These are phyloP conservation scores for Oriolus oriolus DNA, from an alignment of 2,113 vertebrate species.

Conservation along the genomic window DNA sequence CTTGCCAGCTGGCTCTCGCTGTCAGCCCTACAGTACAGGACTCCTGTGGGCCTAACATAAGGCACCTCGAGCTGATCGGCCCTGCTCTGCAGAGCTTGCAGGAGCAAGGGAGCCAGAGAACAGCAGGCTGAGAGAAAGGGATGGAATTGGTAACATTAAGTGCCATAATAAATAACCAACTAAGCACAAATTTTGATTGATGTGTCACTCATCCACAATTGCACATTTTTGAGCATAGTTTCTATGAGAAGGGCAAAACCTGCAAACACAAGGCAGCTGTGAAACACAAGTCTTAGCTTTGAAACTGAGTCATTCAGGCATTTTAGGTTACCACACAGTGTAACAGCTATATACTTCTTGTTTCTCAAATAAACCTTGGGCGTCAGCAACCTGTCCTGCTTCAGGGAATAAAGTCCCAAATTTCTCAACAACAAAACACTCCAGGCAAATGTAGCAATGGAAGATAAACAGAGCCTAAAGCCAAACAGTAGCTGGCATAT, in stretches of 20 bases:
- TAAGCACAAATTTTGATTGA: not conserved
- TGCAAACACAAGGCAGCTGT: not conserved
- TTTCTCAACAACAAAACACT: conserved; percentile 4
- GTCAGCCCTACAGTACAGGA: not conserved
- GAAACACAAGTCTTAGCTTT: not conserved
- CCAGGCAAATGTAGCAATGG: not conserved
- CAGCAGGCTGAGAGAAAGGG: not conserved
- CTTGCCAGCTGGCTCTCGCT: not conserved
- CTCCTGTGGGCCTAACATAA: not conserved
- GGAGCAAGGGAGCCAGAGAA: not conserved
- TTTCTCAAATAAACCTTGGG: not conserved
- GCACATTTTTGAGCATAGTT: not conserved
- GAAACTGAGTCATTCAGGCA: not conserved
- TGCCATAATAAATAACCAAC: not conserved
- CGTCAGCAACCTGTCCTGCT: not conserved
- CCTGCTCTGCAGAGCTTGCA: not conserved
- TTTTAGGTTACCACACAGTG: not conserved
- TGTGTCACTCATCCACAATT: not conserved
- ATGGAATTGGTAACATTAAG: not conserved
- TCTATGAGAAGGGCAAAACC: not conserved
- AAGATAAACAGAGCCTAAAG: not conserved
- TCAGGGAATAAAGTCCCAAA: not conserved
- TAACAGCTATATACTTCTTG: not conserved
- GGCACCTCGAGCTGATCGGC: rapidly evolving
- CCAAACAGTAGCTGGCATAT: not conserved